Evolutionary conservation across 2,113 vertebrate genomes (phyloP).

Genomic region (Cavia aperea): DNA sequence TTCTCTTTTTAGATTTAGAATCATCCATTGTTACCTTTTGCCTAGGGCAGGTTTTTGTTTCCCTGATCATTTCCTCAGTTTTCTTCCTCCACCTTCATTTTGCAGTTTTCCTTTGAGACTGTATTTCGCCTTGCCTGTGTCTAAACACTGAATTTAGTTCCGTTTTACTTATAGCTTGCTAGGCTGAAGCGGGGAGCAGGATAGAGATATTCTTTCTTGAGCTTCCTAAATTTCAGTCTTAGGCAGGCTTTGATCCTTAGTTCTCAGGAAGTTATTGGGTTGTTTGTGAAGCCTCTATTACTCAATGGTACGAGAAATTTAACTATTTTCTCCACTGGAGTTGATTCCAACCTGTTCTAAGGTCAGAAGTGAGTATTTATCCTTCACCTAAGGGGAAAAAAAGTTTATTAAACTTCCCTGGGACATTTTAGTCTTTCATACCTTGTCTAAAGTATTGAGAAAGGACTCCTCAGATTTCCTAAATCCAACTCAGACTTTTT

Average conservation of each 20-base stretch:
- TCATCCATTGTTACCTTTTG: background rate
- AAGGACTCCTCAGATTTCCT: background rate
- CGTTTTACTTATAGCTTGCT: background rate
- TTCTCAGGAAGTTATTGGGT: background rate
- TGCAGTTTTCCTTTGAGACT: background rate
- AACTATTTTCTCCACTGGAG: no score
- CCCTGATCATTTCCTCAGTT: background rate
- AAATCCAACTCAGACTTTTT: background rate
- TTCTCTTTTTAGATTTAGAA: background rate
- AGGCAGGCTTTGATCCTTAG: background rate
- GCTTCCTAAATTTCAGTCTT: background rate
- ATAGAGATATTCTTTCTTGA: background rate
- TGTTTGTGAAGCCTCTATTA: background rate
- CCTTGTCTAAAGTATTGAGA: background rate
- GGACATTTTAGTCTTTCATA: background rate
- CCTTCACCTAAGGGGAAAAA: background rate
- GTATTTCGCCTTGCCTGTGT: background rate
- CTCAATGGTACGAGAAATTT: background rate
- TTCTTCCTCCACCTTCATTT: background rate
- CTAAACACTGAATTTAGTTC: no score
- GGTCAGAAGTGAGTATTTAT: background rate
- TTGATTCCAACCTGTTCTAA: background rate
- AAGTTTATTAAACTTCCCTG: background rate
- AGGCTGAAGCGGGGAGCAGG: background rate
- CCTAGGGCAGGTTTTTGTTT: background rate